Evolutionary conservation across 2,888 invertebrate genomes (phyloP), one percentile per base, ranked within the genome.

Genomic region (Acanthoscelides obtectus): DNA sequence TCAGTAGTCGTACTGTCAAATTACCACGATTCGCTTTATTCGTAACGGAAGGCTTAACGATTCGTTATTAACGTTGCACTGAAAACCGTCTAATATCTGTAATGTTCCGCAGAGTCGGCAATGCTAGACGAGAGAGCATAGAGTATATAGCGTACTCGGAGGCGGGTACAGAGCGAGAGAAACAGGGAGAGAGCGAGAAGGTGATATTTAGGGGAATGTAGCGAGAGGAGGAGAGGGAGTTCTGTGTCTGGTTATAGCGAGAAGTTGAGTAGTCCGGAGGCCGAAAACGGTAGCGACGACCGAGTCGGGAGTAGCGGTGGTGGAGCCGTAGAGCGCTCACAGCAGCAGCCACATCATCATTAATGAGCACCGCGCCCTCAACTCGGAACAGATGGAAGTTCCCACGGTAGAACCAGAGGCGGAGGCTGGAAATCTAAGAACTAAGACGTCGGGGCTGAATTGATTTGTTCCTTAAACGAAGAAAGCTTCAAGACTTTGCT

Each of bases 231-330:
- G 63, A 8, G 17, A 63, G 17, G 20, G 66, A 4, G 21, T 20
- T 20, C 66, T 21, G 66, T 22, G 66, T 66, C 66, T 78, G 78
- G 79, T 77, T 79, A 80, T 80, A 81, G 89, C 88, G 88, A 90
- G 89, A 90, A 90, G 90, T 90, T 90, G 90, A 90, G 89, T 90
- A 90, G 90, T 90, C 90, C 89, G 89, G 89, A 89, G 90, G 90
- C 90, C 89, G 90, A 89, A 78, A 81, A 70, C 68, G 70, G 64
- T 45, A 17, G 45, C 45, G 63, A 67, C 25, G 70, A 67, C 19
- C 20, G 19, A 17, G 27, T 65, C 17, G 64, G 27, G 25, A 45
- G 66, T 25, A 45, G 65, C 22, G 70, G 66, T 70, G n/a, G n/a
- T n/a, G 65, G 70, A 27, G 66, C 66, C 45, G 67, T 22, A 6